A percentile compares a stretch with the other conserved stretches of the same genome.
Evolutionary conservation across 2,888 invertebrate species (phyloP).

Genomic region (Rhamphomyia laevipes): DNA sequence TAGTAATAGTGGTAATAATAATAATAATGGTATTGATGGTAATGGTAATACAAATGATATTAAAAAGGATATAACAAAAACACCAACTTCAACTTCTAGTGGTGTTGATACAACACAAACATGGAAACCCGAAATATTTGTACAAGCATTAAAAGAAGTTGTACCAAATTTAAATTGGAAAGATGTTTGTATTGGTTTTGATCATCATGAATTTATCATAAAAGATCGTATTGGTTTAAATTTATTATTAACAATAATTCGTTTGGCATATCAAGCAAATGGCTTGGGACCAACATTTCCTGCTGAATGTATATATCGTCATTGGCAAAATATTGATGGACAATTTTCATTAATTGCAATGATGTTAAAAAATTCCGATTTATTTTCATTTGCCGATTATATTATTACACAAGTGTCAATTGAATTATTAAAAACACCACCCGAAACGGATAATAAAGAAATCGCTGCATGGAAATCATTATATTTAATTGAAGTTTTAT

Average conservation of each 20-base stretch:
- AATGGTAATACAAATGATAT: constrained; percentile 40
- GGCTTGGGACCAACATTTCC: constrained; percentile 69
- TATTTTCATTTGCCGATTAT: constrained; percentile 90
- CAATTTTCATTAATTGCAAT: constrained; percentile 80
- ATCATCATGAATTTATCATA: constrained; percentile 79
- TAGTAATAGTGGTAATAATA: not conserved
- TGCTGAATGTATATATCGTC: constrained; percentile 76
- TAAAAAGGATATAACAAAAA: constrained; percentile 39
- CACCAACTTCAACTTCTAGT: too few species aligned
- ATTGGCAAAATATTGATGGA: constrained; percentile 89
- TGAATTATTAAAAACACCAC: constrained; percentile 84
- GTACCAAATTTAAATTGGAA: constrained; percentile 83
- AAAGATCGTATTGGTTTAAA: constrained; percentile 78
- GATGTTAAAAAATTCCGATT: constrained; percentile 80
- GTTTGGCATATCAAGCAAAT: constrained; percentile 66
- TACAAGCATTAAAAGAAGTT: constrained; percentile 81
- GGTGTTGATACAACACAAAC: constrained; percentile 41
- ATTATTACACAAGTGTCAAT: constrained; percentile 76
- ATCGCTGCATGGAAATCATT: constrained; percentile 87
- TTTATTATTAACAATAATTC: constrained; percentile 69
- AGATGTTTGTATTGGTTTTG: constrained; percentile 82
- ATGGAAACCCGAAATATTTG: constrained; percentile 92
- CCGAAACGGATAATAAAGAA: constrained; percentile 91
- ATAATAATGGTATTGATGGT: constrained; percentile 1
- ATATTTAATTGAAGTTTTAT: constrained; percentile 77